Percentiles rank a stretch among this genome's conserved stretches.
Evolutionary conservation across 1,140 invertebrate genomes (phyloP).

Genomic region (Eumaeus atala): DNA sequence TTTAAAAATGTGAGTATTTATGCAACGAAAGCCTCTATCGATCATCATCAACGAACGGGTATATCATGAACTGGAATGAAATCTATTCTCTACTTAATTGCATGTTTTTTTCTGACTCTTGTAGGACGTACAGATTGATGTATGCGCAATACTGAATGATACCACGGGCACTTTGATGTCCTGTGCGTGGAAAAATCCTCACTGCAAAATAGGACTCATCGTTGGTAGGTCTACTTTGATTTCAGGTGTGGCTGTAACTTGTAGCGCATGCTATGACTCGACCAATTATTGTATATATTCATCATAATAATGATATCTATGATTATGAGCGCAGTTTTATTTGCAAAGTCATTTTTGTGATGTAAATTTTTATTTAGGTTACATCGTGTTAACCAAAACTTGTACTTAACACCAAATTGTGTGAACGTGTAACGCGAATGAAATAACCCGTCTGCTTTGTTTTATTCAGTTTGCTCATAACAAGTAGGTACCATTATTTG

Average conservation of each 20-base stretch:
- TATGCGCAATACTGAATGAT: constrained; percentile 98
- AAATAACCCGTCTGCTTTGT: too few relatives aligned
- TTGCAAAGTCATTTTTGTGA: constrained; percentile 6
- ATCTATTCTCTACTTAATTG: constrained; percentile 39
- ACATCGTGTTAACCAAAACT: constrained; percentile 1
- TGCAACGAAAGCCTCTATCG: constrained; percentile 46
- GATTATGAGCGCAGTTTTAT: too few relatives aligned
- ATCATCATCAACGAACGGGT: constrained; percentile 53
- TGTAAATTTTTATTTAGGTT: constrained; percentile 2
- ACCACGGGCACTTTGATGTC: constrained; percentile 99
- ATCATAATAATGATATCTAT: neutral
- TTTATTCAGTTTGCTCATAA: too few relatives aligned
- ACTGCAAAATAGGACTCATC: constrained; percentile 94
- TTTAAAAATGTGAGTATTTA: constrained; percentile 9
- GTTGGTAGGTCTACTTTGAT: constrained; percentile 80
- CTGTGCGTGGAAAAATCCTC: constrained; percentile 97
- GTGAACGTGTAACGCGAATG: neutral
- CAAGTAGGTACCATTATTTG: too few relatives aligned
- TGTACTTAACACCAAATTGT: neutral
- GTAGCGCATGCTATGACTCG: constrained; percentile 8
- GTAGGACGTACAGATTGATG: constrained; percentile 94
- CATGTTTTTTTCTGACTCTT: constrained; percentile 60
- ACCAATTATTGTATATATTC: neutral
- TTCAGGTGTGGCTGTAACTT: constrained; percentile 27
- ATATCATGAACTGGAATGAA: constrained; percentile 20